phyloP scores from a whole-genome alignment of 1,140 invertebrate species.

The Antheraea mylitta region DNA sequence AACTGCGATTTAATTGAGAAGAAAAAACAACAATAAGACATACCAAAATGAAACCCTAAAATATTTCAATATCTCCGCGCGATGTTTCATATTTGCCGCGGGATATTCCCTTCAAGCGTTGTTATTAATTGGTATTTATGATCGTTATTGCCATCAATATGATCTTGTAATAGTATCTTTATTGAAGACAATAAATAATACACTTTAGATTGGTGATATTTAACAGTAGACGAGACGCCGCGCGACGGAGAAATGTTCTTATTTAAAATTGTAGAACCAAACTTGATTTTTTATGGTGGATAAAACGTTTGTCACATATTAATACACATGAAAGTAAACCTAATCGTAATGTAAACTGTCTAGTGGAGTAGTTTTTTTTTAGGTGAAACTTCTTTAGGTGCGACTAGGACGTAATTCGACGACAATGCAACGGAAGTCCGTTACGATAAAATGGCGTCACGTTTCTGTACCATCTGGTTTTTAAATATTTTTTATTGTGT shows the following conservation, averaged over 20 bases:
- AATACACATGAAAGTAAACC: no score
- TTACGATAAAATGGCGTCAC: no score
- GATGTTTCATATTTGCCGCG: not conserved
- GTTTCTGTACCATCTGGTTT: no score
- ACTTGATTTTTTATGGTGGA: not conserved
- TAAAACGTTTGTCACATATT: no score
- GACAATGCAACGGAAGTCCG: no score
- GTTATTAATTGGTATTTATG: constrained; percentile 1
- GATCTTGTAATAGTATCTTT: constrained; percentile 3
- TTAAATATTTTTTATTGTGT: no score
- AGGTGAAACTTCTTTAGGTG: no score
- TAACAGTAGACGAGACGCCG: not conserved
- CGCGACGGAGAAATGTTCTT: not conserved
- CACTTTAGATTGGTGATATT: not conserved
- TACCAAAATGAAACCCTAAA: no score
- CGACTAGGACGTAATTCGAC: no score
- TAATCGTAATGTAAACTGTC: no score
- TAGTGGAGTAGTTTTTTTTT: no score
- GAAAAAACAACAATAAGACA: not conserved
- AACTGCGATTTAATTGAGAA: no score
- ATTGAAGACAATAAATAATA: constrained; percentile 1
- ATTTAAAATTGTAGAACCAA: not conserved
- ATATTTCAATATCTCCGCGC: not conserved
- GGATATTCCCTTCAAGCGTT: not conserved
- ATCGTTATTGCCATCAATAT: not conserved